Evolutionary conservation across 2,888 invertebrate genomes (phyloP).

Genomic region (Caenorhabditis doughertyi): DNA sequence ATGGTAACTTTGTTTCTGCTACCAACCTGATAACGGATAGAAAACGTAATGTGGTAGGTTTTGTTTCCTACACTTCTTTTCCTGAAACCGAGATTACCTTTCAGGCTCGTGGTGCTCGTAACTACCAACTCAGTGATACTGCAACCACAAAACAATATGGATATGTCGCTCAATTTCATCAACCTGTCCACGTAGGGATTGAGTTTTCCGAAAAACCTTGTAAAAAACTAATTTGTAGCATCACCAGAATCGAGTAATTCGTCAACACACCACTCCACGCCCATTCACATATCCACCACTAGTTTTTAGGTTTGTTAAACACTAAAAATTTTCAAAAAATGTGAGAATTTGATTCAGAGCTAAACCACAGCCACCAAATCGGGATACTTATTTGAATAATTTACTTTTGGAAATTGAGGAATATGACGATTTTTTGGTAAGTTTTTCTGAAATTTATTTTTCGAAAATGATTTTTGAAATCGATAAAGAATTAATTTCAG

Average conservation of each 20-base stretch:
- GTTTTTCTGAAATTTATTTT: background rate
- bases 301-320: constrained; percentile 55
- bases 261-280: constrained; percentile 52
- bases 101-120: constrained; percentile 56
- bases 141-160: constrained; percentile 35
- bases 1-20: constrained; percentile 64
- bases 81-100: background rate
- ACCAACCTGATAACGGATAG: constrained; percentile 45
- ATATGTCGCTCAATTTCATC: constrained; percentile 62
- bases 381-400: constrained; percentile 66
- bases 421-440: constrained; percentile 72
- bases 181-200: constrained; percentile 51
- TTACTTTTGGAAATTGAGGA: constrained; percentile 70
- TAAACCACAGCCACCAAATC: constrained; percentile 60
- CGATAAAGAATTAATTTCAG: too few species aligned
- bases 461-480: background rate
- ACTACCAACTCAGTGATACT: constrained; percentile 59
- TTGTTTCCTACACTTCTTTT: too few species aligned
- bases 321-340: background rate
- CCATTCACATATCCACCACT: constrained; percentile 57
- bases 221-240: constrained; percentile 30
- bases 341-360: constrained; percentile 53
- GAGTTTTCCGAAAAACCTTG: too few species aligned
- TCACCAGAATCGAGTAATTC: constrained; percentile 30
- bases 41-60: constrained; percentile 59